Base-by-base conservation (phyloP, 92 coral and sea anemone species). In the Pocillopora grandis region DNA sequence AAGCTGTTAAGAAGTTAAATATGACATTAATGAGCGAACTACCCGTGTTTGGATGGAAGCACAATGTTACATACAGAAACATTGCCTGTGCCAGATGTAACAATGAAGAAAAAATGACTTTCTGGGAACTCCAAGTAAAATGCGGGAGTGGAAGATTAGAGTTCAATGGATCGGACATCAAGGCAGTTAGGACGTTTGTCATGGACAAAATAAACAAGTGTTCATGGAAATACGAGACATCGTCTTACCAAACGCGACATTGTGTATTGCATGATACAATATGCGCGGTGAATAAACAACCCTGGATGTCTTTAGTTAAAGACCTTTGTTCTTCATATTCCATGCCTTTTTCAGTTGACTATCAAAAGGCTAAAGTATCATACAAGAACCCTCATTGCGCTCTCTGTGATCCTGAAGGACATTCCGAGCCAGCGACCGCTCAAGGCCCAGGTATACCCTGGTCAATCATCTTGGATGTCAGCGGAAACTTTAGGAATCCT, bases 351-450 rank as follows among this genome's bases (percentile, higher is more conserved):
- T 0, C 16, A 59, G 42, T 58, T 16, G 0, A 7, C 10, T 16
- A 11, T 8, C 8, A 13, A 56, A 0, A 3, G 1, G 35, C 57
- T 14, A 1, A 3, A 6, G 2, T 5, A 2, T 5, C 8, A 23
- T 76, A 59, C 31, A 59, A 67, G 61, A 76, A 76, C 58, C 80
- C 80, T 18, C 67, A 78, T 16, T 81, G 85, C 61, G 85, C 77
- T 12, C 57, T 81, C 37, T 81, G 85, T 12, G 70, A 81, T 61
- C 78, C 85, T 1, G 70, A 37, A 6, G 85, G 77, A 58, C 36
- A 55, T 5, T 5, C n/a, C 0, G 17, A 70, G 42, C 55, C 75
- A 37, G 6, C 0, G 52, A 7, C 55, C 21, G 15, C 27, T 6
- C 52, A 20, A 35, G 75, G 64, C n/a, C 19, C 72, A 37, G 9